Percentiles rank a stretch among this genome's conserved stretches.
phyloP scores from a whole-genome alignment of 1,140 invertebrate species.

The Plodia interpunctella region DNA sequence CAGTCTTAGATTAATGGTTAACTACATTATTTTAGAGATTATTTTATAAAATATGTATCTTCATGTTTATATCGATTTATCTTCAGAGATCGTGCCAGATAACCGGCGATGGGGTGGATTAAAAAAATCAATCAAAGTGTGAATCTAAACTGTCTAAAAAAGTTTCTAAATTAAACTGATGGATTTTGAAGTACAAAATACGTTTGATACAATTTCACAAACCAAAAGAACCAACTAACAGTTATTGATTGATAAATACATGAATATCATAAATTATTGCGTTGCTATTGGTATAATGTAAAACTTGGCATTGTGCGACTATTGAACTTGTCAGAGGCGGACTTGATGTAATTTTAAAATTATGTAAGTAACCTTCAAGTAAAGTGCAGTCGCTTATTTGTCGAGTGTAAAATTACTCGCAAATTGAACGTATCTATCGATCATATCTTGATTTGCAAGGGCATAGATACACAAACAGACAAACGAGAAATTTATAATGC shows the following conservation, averaged over 20 bases:
- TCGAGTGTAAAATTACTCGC: conserved; percentile 4
- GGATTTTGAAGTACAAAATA: too few relatives aligned
- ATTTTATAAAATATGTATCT: too few relatives aligned
- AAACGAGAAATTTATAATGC: background rate
- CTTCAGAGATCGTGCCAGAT: too few relatives aligned
- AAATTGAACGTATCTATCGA: conserved; percentile 2
- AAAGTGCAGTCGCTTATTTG: conserved; percentile 1
- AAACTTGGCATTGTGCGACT: background rate
- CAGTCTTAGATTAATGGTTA: too few relatives aligned
- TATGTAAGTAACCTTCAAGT: conserved; percentile 12
- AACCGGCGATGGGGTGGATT: too few relatives aligned
- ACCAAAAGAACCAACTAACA: too few relatives aligned
- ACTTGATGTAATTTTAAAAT: conserved; percentile 9
- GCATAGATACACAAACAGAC: background rate
- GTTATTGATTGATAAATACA: background rate
- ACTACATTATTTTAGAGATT: too few relatives aligned
- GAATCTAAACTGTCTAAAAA: too few relatives aligned
- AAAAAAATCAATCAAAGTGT: too few relatives aligned
- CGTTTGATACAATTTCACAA: too few relatives aligned
- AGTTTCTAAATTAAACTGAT: too few relatives aligned
- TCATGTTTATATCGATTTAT: too few relatives aligned
- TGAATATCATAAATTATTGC: background rate
- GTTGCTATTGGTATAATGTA: conserved; percentile 1
- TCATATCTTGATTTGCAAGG: conserved; percentile 1
- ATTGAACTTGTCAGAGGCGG: conserved; percentile 9